Base-by-base conservation (phyloP, 2,113 vertebrate genomes). In the Limanda limanda region DNA sequence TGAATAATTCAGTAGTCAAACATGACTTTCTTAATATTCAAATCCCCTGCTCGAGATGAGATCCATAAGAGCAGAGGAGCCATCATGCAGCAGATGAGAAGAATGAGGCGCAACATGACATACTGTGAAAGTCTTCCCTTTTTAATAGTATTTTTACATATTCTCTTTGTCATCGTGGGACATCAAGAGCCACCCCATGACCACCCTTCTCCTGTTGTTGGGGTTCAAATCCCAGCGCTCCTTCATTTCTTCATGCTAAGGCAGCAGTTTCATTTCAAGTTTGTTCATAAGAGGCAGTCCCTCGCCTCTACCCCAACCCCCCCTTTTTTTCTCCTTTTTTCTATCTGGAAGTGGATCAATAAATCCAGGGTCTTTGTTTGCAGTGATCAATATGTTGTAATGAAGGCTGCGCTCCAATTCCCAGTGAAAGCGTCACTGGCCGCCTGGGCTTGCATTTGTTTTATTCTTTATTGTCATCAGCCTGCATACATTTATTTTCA, bases 301-400 rank as follows among this genome's bases (percentile, higher is more conserved):
- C 71, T 63, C 59, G 64, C 60, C 55, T 70, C 79, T 58, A 56
- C 1, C 74, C 48, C 62, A n/a, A n/a, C 84, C 24, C 5, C 3
- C 66, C 17, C 76, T 92, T 84, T 54, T n/a, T 79, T 92, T 15
- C 42, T 12, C 14, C 3, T 84, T 79, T 81, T 77, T 67, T 77
- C 89, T 31, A 31, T 31, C 31, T 89, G 64, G 74, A 76, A 89
- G 72, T 74, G 17, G 77, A 95, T 97, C 94, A 75, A 95, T 96
- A 90, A 89, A 89, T 93, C 89, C 85, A 89, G 90, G 93, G 93
- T 95, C 92, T 93, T 96, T 94, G 93, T 96, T 95, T 91, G 91
- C 88, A 71, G 69, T 89, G 93, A 96, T 97, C 95, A 81, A 95
- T 97, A 94, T 23, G 51, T 76, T 93, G 91, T 95, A 95, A 96